Evolutionary conservation across 2,797 vertebrate species (phyloP).

Genomic region (Novumbra hubbsi): DNA sequence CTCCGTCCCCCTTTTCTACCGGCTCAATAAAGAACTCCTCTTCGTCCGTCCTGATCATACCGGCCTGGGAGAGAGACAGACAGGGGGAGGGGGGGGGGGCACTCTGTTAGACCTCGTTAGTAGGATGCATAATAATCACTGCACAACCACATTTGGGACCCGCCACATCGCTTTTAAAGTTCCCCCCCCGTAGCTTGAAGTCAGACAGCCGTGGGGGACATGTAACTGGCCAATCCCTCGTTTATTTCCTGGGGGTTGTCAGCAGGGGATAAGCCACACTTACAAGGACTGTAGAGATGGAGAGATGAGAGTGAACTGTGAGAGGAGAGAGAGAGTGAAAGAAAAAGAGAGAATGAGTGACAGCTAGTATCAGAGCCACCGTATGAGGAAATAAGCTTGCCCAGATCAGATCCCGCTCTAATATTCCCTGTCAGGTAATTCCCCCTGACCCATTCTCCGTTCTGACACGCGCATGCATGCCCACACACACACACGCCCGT

Average conservation of each 20-base stretch:
- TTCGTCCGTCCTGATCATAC: slow-evolving; percentile 92
- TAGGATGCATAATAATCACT: not conserved
- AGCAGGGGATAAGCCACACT: slow-evolving; percentile 12
- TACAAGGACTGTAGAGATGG: slow-evolving; percentile 7
- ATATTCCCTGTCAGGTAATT: slow-evolving; percentile 72
- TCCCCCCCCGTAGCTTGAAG: not conserved
- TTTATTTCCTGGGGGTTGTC: slow-evolving; percentile 3
- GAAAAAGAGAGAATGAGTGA: slow-evolving; percentile 47
- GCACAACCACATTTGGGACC: not conserved
- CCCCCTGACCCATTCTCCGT: slow-evolving; percentile 23
- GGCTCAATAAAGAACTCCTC: slow-evolving; percentile 99
- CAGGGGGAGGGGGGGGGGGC: not conserved
- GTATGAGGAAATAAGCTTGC: slow-evolving; percentile 63
- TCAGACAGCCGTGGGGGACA: not conserved
- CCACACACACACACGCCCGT: not conserved
- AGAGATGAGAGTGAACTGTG: not conserved
- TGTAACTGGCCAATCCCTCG: not conserved
- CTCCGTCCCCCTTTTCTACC: slow-evolving; percentile 78
- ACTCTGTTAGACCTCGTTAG: not conserved
- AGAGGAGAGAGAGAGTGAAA: slow-evolving; percentile 17
- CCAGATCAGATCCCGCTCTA: slow-evolving; percentile 40
- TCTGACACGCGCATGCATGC: slow-evolving; percentile 34
- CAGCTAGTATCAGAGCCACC: slow-evolving; percentile 53
- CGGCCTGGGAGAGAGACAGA: slow-evolving; percentile 77
- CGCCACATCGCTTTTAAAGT: not conserved